Percentiles rank a stretch among this genome's conserved stretches.
phyloP scores from a whole-genome alignment of 2,888 invertebrate genomes.

The Lasioglossum vierecki region DNA sequence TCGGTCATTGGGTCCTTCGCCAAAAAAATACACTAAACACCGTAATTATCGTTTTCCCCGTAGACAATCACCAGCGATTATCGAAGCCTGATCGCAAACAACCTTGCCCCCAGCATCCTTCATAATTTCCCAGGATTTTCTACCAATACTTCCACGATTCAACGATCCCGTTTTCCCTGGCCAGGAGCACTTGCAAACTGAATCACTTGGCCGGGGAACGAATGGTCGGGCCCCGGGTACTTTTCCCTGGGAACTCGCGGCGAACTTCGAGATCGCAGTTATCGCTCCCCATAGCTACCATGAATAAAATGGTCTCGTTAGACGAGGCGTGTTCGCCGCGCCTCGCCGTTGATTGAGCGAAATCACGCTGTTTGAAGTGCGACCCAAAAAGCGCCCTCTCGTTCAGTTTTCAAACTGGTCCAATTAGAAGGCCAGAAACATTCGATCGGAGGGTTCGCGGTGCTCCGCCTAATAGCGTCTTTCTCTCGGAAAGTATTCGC shows the following conservation, averaged over 20 bases:
- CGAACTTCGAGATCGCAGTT: neutral
- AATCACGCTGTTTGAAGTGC: slow-evolving; percentile 12
- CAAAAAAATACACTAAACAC: neutral
- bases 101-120: neutral
- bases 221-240: neutral
- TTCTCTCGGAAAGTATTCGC: neutral
- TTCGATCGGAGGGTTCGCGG: neutral
- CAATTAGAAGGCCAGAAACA: slow-evolving; percentile 8
- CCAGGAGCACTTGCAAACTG: neutral
- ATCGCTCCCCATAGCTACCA: neutral
- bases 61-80: neutral
- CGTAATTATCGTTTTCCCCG: neutral
- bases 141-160: neutral
- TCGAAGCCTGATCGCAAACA: neutral
- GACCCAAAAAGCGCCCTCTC: neutral
- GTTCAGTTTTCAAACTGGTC: slow-evolving; percentile 16
- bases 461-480: neutral
- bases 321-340: neutral
- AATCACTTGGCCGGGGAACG: neutral
- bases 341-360: slow-evolving; percentile 2
- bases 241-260: neutral
- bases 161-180: neutral
- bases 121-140: neutral
- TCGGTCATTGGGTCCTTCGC: neutral
- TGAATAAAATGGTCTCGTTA: slow-evolving; percentile 14